Evolutionary conservation across 2,797 vertebrate genomes (phyloP).

Genomic region (Micrastur ruficollis): DNA sequence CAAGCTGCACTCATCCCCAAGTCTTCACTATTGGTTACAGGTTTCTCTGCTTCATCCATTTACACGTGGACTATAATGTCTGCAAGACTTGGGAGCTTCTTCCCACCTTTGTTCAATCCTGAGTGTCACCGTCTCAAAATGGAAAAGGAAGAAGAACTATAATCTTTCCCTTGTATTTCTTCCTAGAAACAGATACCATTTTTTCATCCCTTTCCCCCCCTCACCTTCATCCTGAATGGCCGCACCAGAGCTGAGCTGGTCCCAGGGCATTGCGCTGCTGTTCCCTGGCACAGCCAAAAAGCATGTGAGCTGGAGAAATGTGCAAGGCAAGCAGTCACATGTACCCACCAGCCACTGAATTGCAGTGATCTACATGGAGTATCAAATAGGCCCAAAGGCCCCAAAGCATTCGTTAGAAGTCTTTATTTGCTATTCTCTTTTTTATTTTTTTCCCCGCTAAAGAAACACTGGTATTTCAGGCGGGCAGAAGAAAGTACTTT

Average conservation of each 20-base stretch:
- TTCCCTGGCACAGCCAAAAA: background rate
- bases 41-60: background rate
- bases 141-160: background rate
- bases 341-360: background rate
- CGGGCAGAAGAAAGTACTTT: background rate
- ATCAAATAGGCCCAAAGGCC: background rate
- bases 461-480: background rate
- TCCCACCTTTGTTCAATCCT: background rate
- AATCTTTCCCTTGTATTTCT: background rate
- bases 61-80: no score
- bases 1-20: background rate
- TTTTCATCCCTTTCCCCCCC: background rate
- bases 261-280: fast-evolving
- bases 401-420: background rate
- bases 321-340: background rate
- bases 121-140: background rate
- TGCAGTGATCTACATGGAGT: background rate
- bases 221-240: background rate
- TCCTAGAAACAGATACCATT: background rate
- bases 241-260: background rate
- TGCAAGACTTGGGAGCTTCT: background rate
- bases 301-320: fast-evolving
- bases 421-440: background rate
- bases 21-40: background rate
- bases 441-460: background rate